Evolutionary conservation across 1,140 invertebrate species (phyloP).

Genomic region (Papilio helenus): DNA sequence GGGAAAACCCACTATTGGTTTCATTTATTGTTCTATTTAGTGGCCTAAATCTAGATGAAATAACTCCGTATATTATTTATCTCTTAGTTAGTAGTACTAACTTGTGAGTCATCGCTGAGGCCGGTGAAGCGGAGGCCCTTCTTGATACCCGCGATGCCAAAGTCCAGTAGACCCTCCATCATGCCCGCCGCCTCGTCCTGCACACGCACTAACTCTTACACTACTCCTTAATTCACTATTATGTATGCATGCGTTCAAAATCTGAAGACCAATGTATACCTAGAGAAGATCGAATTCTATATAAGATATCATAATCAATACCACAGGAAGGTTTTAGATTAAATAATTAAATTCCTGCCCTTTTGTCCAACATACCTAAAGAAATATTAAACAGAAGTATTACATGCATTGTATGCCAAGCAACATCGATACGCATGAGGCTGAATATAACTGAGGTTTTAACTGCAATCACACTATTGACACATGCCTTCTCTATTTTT

Average conservation of each 20-base stretch:
- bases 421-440: neutral
- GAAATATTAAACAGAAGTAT: neutral
- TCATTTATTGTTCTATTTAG: too few species aligned
- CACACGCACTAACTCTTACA: slow-evolving; percentile 7
- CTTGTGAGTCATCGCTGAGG: slow-evolving; percentile 81
- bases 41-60: too few species aligned
- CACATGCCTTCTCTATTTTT: neutral
- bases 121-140: slow-evolving; percentile 84
- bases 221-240: neutral
- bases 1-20: too few species aligned
- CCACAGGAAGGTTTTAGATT: neutral
- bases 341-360: neutral
- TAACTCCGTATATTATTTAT: neutral
- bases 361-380: neutral
- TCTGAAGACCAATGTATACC: too few species aligned
- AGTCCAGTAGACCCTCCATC: slow-evolving; percentile 84
- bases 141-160: slow-evolving; percentile 83
- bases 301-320: too few species aligned
- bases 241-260: too few species aligned
- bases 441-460: neutral
- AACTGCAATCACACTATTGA: neutral
- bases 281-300: too few species aligned
- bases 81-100: slow-evolving; percentile 45
- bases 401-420: neutral
- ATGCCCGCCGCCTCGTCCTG: slow-evolving; percentile 84